Conservation (phyloP, 2,113 vertebrate species). For the Ictidomys tridecemlineatus region DNA sequence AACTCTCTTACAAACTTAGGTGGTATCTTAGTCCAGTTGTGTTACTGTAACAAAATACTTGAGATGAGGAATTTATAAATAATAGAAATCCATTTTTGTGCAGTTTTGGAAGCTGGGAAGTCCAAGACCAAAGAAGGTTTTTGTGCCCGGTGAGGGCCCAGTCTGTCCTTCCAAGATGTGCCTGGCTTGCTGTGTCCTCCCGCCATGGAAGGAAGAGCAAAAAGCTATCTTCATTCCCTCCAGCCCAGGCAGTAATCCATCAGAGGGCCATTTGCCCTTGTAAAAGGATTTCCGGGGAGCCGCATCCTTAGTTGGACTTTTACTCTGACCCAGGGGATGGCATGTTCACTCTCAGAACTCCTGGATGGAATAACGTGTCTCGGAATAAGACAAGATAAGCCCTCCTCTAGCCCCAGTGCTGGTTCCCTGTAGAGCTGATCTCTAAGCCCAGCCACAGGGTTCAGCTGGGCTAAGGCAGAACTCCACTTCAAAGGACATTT, state of each 20-base stretch:
- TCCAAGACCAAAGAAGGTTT: neutral
- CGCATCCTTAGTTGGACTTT: neutral
- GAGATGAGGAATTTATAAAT: neutral
- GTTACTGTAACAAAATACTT: neutral
- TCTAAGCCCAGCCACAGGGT: too few species aligned
- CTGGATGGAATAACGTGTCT: neutral
- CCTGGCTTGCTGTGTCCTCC: neutral
- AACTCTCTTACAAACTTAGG: neutral
- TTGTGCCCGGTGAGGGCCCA: neutral
- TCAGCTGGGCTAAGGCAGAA: too few species aligned
- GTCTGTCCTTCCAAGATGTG: neutral
- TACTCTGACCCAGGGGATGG: neutral
- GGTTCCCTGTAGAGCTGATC: too few species aligned
- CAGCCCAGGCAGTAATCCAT: neutral
- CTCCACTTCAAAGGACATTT: too few species aligned
- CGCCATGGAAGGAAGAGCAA: too few species aligned
- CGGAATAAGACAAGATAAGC: too few species aligned
- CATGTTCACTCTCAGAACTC: neutral
- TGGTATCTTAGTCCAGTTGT: neutral
- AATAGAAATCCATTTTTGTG: neutral
- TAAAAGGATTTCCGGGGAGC: neutral
- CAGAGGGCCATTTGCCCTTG: neutral
- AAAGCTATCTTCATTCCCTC: neutral
- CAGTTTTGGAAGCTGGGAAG: neutral
- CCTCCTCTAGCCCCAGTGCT: too few species aligned